Conservation (phyloP, 2,888 invertebrate genomes). For the Agriotes lineatus region DNA sequence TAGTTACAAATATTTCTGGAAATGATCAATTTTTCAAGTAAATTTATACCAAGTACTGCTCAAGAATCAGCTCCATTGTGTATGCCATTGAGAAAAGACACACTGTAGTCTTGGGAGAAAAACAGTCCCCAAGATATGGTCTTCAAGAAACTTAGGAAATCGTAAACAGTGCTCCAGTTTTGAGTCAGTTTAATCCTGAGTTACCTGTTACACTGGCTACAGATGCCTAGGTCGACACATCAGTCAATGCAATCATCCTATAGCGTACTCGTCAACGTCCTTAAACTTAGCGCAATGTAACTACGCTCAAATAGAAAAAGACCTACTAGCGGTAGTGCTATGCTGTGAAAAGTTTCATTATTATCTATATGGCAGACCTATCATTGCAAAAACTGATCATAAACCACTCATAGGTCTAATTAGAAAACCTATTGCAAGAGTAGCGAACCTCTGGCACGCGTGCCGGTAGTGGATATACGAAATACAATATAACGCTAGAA, state of each 20-base stretch:
- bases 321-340: background rate
- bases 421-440: background rate
- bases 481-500: background rate
- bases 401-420: background rate
- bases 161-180: no score
- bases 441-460: no score
- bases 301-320: background rate
- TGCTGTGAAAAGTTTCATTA: background rate
- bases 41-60: background rate
- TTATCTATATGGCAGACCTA: no score
- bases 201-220: no score
- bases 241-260: no score
- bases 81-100: conserved; percentile 8
- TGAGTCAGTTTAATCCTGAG: no score
- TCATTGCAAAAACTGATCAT: background rate
- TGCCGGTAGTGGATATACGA: no score
- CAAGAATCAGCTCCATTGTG: conserved; percentile 4
- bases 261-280: no score
- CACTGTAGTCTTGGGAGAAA: conserved; percentile 13
- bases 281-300: no score
- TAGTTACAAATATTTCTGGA: conserved; percentile 41
- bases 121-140: no score
- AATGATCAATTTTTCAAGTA: conserved; percentile 32
- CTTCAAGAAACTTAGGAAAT: no score
- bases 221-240: no score